Base-by-base conservation (phyloP, 37 sponge, comb jelly and placozoan genomes). In the Chondrosia reniformis region DNA sequence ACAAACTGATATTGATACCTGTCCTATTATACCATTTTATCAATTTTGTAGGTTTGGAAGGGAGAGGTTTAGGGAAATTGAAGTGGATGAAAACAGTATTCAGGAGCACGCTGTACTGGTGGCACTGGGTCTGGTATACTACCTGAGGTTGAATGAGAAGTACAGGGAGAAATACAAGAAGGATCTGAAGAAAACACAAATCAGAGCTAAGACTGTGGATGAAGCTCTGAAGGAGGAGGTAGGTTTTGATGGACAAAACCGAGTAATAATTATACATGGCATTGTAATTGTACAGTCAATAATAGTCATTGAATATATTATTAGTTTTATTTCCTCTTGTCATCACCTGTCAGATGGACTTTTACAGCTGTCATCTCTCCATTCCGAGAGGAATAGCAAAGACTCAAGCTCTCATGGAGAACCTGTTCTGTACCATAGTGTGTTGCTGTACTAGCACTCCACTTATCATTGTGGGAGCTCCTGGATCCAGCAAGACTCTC, bases 401-500 rank as follows among this genome's bases (percentile, higher is more conserved):
- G 56, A 89, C 89, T 13, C 33, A 69, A 27, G 89, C 85, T 38
- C 74, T 89, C 3, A 85, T 80, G 64, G 89, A 89, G 82, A 89
- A 89, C 62, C 28, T 89, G 25, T 89, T 85, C 69, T 80, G 86
- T 10, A 81, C 59, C 28, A 74, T 81, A 33, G 78, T 63, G 1
- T 89, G 89, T 57, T 67, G 81, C 30, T 62, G 34, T 38, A 76
- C 80, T 21, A 55, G 63, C n/a, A 81, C 72, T 27, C 89, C 89
- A 55, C 67, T 89, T 6, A 89, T 89, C 33, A 89, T 89, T 59
- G 89, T 89, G 0, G 89, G 89, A 31, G 75, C 85, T 43, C 89
- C 89, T 33, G 89, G 89, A 39, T 80, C 85, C 15, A 87, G 86
- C 33, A 89, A 89, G 45, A 89, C 89, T 12, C 85, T 89, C 25